Conservation (phyloP, 2,888 invertebrate species). For the Patella caerulea region DNA sequence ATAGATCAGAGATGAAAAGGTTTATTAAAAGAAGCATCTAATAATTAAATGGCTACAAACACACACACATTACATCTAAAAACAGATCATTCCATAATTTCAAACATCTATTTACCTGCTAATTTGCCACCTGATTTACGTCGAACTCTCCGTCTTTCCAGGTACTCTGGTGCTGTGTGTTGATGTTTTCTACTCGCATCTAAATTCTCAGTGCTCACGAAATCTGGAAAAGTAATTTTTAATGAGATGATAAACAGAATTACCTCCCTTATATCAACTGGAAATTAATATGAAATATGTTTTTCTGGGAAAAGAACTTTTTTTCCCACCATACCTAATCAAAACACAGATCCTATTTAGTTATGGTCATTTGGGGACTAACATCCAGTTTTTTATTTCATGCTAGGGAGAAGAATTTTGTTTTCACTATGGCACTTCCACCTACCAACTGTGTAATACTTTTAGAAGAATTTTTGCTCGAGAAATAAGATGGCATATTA, state of each 20-base stretch:
- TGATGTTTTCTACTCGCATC: slow-evolving; percentile 73
- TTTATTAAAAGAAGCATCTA: not conserved
- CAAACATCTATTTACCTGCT: slow-evolving; percentile 39
- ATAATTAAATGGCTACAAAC: slow-evolving; percentile 2
- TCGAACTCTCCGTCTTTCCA: slow-evolving; percentile 79
- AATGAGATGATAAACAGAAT: not conserved
- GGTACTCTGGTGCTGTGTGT: slow-evolving; percentile 89
- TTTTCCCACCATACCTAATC: too few species aligned
- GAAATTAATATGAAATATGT: too few species aligned
- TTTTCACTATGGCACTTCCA: too few species aligned
- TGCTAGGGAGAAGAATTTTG: too few species aligned
- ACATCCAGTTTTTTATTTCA: too few species aligned
- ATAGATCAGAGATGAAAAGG: not conserved
- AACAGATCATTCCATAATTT: not conserved
- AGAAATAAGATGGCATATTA: too few species aligned
- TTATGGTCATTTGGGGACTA: too few species aligned
- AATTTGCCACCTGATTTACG: slow-evolving; percentile 58
- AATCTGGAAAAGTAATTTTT: slow-evolving; percentile 38
- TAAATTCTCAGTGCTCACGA: slow-evolving; percentile 58
- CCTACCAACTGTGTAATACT: too few species aligned
- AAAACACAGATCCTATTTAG: too few species aligned
- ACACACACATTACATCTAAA: not conserved
- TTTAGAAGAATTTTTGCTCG: too few species aligned
- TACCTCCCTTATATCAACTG: not conserved
- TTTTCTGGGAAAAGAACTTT: too few species aligned